Evolutionary conservation across 2,113 vertebrate genomes (phyloP), one percentile per base, ranked within the genome.

Genomic region (Paratilapia polleni): DNA sequence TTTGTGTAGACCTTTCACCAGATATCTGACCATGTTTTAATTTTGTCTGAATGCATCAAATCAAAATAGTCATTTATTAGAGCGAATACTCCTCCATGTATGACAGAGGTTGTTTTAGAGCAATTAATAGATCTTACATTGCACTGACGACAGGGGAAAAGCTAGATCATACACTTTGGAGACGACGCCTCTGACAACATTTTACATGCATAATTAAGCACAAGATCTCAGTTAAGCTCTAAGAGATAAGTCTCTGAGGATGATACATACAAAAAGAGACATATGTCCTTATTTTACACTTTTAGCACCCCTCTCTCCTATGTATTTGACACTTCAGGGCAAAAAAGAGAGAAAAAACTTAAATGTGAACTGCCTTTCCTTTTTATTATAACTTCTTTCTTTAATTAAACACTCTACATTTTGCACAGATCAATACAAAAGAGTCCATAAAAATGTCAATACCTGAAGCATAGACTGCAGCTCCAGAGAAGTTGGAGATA

Each of bases 131-230:
- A 92, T 88, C 22, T 43, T 70, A 89, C 91, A 80, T 75, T 3
- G 10, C 19, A 62, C 28, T 31, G 22, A 74, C 24, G 85, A 83
- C 83, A 36, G 64, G 81, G 85, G 70, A 88, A 85, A 87, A 88
- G 77, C 64, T n/a, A 15, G 76, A 87, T 89, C 82, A 62, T 20
- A 82, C 89, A 77, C 84, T 86, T 92, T 59, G 24, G 43, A 86
- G 81, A 88, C 80, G 88, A 81, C 85, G 88, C 79, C 80, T 83
- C 62, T 84, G 82, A 93, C 89, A 86, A 88, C 81, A 89, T 82
- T 91, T 92, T 85, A 88, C 61, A 92, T 86, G 86, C 85, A 92
- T 93, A 93, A 93, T 94, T 94, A 93, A 90, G 85, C 87, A 58
- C 63, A 74, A 84, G 78, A 85, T 85, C 73, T 83, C 59, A 78